A percentile compares a stretch with the other conserved stretches of the same genome.
These are phyloP conservation scores for Enteromius thamalakanensis DNA, from an alignment of 2,797 vertebrate species.

Conservation along the genomic window DNA sequence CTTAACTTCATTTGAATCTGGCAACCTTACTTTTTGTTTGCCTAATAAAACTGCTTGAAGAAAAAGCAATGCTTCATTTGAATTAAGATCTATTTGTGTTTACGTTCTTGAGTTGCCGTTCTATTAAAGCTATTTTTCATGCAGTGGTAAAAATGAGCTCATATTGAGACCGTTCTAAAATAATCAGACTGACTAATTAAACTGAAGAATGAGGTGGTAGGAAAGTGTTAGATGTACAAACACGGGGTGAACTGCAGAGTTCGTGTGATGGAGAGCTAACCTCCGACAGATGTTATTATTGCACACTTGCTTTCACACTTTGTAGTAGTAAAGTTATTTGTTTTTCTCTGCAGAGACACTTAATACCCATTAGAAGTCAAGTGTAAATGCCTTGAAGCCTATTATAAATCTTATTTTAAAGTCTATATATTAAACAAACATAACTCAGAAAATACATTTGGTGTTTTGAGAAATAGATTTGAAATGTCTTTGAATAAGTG, in stretches of 20 bases:
- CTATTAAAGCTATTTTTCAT: constrained; percentile 36
- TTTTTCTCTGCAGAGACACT: not conserved
- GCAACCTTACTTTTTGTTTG: constrained; percentile 7
- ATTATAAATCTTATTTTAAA: constrained; percentile 32
- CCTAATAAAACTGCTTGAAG: not conserved
- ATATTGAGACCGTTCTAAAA: constrained; percentile 56
- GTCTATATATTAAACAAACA: constrained; percentile 29
- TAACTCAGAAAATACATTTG: constrained; percentile 35
- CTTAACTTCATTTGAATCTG: constrained; percentile 14
- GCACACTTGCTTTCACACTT: not conserved
- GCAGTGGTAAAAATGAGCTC: constrained; percentile 34
- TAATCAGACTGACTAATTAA: constrained; percentile 62
- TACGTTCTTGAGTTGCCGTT: not conserved
- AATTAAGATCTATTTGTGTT: constrained; percentile 22
- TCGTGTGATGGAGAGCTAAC: constrained; percentile 18
- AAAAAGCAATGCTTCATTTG: constrained; percentile 10
- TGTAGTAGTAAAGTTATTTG: not conserved
- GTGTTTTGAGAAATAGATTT: constrained; percentile 20
- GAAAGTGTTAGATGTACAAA: constrained; percentile 59
- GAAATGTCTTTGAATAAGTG: constrained; percentile 25
- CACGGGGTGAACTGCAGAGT: constrained; percentile 29
- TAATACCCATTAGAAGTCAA: not conserved
- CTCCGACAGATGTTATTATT: constrained; percentile 16
- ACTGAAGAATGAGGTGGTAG: constrained; percentile 50
- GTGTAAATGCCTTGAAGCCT: constrained; percentile 13